Conservation (phyloP, 2,113 vertebrate genomes). For the Ahaetulla prasina region DNA sequence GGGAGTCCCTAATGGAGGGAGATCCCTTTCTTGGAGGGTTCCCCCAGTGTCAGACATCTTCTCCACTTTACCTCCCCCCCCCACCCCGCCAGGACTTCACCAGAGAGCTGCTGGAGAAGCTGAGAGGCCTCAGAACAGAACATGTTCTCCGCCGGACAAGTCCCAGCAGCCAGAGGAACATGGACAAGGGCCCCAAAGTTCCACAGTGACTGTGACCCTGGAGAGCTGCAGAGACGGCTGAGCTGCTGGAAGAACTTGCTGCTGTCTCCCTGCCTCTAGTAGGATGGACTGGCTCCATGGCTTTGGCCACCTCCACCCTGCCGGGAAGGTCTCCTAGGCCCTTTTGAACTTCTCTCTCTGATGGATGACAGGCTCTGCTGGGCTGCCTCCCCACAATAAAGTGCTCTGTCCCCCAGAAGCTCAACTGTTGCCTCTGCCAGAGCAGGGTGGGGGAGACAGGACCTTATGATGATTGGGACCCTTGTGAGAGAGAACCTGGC, state of each 20-base stretch:
- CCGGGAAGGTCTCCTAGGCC: neutral
- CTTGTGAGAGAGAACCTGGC: neutral
- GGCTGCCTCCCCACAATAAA: neutral
- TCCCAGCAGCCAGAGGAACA: neutral
- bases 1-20: neutral
- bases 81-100: neutral
- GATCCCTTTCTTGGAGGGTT: neutral
- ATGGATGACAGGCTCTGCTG: neutral
- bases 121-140: conserved; percentile 13
- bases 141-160: conserved; percentile 14
- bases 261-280: neutral
- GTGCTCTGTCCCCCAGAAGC: neutral
- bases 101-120: conserved; percentile 7
- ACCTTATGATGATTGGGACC: neutral
- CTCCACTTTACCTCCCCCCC: neutral
- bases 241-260: neutral
- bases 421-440: neutral
- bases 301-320: neutral
- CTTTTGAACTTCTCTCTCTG: neutral
- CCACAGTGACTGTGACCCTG: neutral
- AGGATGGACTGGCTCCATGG: neutral
- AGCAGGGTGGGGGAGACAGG: neutral
- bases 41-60: neutral
- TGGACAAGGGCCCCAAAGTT: neutral
- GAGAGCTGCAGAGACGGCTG: too few relatives aligned